Evolutionary conservation across 2,888 invertebrate species (phyloP).

Genomic region (Abrostola tripartita): DNA sequence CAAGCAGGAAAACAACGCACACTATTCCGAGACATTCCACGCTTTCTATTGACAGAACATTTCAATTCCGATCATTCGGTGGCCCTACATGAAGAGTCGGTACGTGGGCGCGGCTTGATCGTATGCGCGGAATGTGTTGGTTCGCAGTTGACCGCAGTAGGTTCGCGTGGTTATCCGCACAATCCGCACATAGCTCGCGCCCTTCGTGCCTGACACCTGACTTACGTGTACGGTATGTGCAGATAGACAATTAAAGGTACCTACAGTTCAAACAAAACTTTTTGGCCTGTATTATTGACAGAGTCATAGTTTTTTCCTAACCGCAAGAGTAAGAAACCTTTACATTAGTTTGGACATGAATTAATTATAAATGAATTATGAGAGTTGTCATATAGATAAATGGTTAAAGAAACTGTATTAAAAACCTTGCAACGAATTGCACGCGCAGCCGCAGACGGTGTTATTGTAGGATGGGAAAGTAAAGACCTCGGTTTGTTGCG

Average conservation of each 20-base stretch:
- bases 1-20: constrained; percentile 8
- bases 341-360: background rate
- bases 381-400: background rate
- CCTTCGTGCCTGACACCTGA: constrained; percentile 56
- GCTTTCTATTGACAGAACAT: constrained; percentile 39
- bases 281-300: too few species aligned
- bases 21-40: constrained; percentile 23
- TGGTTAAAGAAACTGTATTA: constrained; percentile 15
- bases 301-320: too few species aligned
- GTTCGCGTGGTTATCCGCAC: constrained; percentile 63
- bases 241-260: background rate
- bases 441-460: constrained; percentile 48
- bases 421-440: constrained; percentile 46
- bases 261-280: background rate
- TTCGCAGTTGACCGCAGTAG: constrained; percentile 41
- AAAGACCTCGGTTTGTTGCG: constrained; percentile 77
- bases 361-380: background rate
- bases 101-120: constrained; percentile 64
- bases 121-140: constrained; percentile 67
- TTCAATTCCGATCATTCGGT: constrained; percentile 44
- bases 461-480: constrained; percentile 75
- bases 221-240: constrained; percentile 40
- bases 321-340: background rate
- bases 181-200: constrained; percentile 64
- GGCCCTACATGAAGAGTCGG: constrained; percentile 34